Percentiles rank a stretch among this genome's conserved stretches.
Conservation (phyloP, 2,888 invertebrate species). For the Nineta flava region DNA sequence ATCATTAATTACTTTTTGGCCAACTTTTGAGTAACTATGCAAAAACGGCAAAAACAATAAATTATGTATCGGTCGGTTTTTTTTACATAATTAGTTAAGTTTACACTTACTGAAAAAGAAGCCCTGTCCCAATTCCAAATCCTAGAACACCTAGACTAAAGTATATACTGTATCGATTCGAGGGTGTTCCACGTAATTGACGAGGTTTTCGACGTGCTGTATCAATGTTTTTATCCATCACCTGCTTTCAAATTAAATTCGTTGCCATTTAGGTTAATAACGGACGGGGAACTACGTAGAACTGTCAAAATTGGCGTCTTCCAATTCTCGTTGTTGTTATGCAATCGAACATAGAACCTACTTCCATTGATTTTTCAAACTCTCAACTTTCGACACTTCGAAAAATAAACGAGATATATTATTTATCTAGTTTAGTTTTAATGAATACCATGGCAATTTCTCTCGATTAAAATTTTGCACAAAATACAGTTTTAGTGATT, state of each 20-base stretch:
- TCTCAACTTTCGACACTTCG: too few relatives aligned
- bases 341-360: too few relatives aligned
- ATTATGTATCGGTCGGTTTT: background rate
- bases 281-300: too few relatives aligned
- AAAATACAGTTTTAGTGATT: too few relatives aligned
- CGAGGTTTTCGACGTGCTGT: constrained; percentile 40
- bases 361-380: too few relatives aligned
- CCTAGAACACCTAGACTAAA: background rate
- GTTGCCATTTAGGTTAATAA: too few relatives aligned
- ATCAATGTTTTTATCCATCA: constrained; percentile 19
- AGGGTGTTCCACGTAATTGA: constrained; percentile 45
- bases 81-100: background rate
- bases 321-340: too few relatives aligned
- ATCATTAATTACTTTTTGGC: background rate
- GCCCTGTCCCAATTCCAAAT: background rate
- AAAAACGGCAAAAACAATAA: background rate
- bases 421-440: too few relatives aligned
- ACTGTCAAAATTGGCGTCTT: too few relatives aligned
- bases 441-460: too few relatives aligned
- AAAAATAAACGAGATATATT: too few relatives aligned
- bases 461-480: too few relatives aligned
- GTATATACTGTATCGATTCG: background rate
- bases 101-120: background rate
- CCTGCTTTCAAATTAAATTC: background rate
- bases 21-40: background rate